phyloP scores from a whole-genome alignment of 1,140 invertebrate species.

The Odontomachus brunneus region DNA sequence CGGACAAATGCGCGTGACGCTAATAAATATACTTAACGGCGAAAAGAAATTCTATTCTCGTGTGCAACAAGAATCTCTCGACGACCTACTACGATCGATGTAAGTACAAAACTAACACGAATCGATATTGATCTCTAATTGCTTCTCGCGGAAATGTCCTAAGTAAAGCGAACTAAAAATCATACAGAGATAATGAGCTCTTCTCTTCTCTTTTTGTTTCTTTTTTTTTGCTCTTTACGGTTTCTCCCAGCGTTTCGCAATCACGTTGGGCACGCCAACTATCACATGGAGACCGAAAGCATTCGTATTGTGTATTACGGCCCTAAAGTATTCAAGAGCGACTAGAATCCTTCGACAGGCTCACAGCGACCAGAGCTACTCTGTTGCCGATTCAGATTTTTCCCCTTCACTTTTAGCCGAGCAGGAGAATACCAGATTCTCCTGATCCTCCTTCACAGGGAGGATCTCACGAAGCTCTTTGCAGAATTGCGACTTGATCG shows the following conservation, averaged over 20 bases:
- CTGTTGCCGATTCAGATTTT: slow-evolving; percentile 8
- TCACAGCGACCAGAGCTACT: slow-evolving; percentile 8
- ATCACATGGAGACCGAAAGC: slow-evolving; percentile 61
- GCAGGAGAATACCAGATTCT: slow-evolving; percentile 10
- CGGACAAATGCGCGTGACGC: slow-evolving; percentile 26
- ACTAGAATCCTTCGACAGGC: slow-evolving; percentile 67
- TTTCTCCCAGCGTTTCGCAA: slow-evolving; percentile 30
- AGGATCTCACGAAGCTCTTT: slow-evolving; percentile 38
- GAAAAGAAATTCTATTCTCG: slow-evolving; percentile 16
- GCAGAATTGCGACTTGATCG: slow-evolving; percentile 37
- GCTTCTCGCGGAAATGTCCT: background rate
- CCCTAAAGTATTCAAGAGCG: slow-evolving; percentile 60
- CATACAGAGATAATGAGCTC: too few relatives aligned
- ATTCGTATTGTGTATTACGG: slow-evolving; percentile 37
- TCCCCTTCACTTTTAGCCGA: too few relatives aligned
- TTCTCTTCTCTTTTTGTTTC: too few relatives aligned
- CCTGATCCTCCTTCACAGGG: slow-evolving; percentile 8
- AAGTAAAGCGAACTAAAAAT: slow-evolving; percentile 33
- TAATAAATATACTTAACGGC: too few relatives aligned
- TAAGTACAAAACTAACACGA: slow-evolving; percentile 61
- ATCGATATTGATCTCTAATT: slow-evolving; percentile 2
- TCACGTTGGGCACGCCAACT: slow-evolving; percentile 38
- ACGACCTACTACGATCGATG: background rate
- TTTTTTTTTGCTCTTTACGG: background rate
- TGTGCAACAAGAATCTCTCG: slow-evolving; percentile 20